Conservation (phyloP, 2,888 invertebrate genomes). For the Oscheius onirici region DNA sequence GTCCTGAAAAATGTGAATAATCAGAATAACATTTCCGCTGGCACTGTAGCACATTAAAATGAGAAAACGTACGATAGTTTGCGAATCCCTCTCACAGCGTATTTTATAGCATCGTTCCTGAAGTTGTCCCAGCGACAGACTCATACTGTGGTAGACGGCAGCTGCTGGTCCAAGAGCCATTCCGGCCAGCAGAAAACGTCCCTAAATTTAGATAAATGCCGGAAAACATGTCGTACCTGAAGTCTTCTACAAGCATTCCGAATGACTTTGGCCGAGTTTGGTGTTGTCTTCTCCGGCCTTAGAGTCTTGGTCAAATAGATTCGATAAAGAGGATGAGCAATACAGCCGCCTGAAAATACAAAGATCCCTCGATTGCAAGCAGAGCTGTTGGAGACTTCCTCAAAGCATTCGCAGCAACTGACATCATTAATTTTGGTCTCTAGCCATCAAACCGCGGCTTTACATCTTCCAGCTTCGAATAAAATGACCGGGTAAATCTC, state of each 20-base stretch:
- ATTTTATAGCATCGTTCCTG: conserved; percentile 62
- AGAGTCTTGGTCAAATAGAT: conserved; percentile 54
- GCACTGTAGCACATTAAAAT: neutral
- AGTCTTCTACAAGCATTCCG: conserved; percentile 58
- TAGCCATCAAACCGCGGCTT: no score
- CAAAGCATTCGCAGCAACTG: no score
- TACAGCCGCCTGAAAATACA: conserved; percentile 59
- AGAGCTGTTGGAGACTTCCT: neutral
- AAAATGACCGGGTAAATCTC: neutral
- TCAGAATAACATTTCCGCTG: neutral
- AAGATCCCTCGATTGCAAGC: no score
- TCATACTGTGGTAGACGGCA: conserved; percentile 40
- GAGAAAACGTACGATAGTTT: conserved; percentile 45
- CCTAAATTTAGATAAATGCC: conserved; percentile 42
- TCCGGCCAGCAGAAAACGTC: conserved; percentile 61
- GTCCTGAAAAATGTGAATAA: conserved; percentile 49
- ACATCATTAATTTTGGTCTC: no score
- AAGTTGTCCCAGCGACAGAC: conserved; percentile 37
- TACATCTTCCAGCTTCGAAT: no score
- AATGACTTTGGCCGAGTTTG: conserved; percentile 67
- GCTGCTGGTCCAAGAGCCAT: conserved; percentile 57
- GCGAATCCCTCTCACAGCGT: conserved; percentile 46
- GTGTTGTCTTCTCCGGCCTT: conserved; percentile 60
- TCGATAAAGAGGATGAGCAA: conserved; percentile 66
- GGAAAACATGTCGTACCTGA: conserved; percentile 38